Evolutionary conservation across 2,113 vertebrate species (phyloP), one percentile per base, ranked within the genome.

Genomic region (Cathartes aura): DNA sequence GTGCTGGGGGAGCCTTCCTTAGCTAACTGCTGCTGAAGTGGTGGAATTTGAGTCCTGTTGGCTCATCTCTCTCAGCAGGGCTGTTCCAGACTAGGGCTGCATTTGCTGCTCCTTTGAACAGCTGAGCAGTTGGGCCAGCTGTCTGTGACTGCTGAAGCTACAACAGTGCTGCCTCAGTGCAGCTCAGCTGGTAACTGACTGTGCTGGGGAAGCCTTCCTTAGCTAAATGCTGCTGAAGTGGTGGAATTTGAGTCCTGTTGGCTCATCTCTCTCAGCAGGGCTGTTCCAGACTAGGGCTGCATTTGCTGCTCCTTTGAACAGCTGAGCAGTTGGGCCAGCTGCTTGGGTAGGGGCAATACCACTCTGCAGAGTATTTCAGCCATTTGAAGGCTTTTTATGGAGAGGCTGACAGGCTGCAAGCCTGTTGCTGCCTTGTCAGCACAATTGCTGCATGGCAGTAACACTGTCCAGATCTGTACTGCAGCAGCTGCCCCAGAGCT

Each of bases 71-170:
- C 11, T 2, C 8, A 58, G 62, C 43, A 73, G 78, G 42, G 9
- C 43, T 47, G 7, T 58, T 43, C 14, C 7, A 36, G n/a, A 7
- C 8, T 12, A 42, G 36, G 38, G 36, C 55, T 82, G 48, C 29
- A 36, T 47, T 30, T 90, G 66, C 43, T 92, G 78, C 42, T 87
- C 23, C 36, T 76, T 7, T 38, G 4, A 76, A 80, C 48, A 96
- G 92, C 92, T 93, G 89, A 89, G 58, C 50, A 59, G 56, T 42
- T 17, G 22, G 58, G 26, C 53, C 83, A 73, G 67, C 76, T 93
- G 90, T 38, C 29, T 47, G 53, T 26, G 22, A 12, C 38, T 27
- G 6, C 29, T 16, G 13, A 22, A 78, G 29, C 52, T 59, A 30
- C 23, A 42, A 8, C 36, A 29, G 40, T 2, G 43, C 40, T 74